Evolutionary conservation across 1,140 invertebrate genomes (phyloP).

Genomic region (Antheraea pernyi): DNA sequence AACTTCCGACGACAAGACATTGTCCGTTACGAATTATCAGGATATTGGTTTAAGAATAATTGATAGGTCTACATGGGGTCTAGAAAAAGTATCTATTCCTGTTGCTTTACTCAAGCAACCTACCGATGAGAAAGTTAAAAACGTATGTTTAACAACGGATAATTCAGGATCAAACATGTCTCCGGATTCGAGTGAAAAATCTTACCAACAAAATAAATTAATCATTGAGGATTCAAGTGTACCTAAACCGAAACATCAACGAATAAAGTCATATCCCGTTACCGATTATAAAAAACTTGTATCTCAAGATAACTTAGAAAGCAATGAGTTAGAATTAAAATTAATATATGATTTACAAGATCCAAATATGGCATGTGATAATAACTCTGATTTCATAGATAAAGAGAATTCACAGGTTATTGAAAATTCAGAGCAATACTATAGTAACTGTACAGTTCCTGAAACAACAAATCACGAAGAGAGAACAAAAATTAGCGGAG

Average conservation of each 20-base stretch:
- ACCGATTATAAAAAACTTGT: not conserved
- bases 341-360: not conserved
- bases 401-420: not conserved
- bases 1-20: conserved; percentile 28
- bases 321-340: not conserved
- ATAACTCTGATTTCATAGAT: not conserved
- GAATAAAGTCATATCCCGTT: not conserved
- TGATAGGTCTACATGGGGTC: conserved; percentile 38
- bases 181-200: conserved; percentile 18
- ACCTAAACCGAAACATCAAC: not conserved
- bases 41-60: conserved; percentile 44
- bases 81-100: conserved; percentile 36
- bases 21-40: conserved; percentile 31
- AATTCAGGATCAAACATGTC: conserved; percentile 32
- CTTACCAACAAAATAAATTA: not conserved
- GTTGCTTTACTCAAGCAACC: conserved; percentile 34
- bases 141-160: conserved; percentile 43
- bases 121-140: conserved; percentile 30
- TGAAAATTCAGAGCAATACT: not conserved
- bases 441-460: not conserved
- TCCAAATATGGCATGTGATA: not conserved
- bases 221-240: not conserved
- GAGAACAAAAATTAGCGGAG: not conserved
- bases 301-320: not conserved
- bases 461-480: not conserved